Evolutionary conservation across 30 jellyfish, hydroid and myxozoan genomes (phyloP).

Genomic region (Aurelia aurita complex sp. Pacific): DNA sequence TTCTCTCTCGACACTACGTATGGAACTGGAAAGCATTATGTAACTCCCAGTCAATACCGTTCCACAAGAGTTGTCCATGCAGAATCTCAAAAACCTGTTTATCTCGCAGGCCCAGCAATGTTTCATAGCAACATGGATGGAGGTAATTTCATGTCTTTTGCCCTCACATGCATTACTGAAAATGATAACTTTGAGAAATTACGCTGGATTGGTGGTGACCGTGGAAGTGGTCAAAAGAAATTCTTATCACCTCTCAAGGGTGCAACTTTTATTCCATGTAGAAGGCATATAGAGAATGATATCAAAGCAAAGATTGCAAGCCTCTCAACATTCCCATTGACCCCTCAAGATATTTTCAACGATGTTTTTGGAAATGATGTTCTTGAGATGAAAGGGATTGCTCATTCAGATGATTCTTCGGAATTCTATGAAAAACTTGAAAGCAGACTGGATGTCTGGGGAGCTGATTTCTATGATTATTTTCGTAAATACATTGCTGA

Average conservation of each 20-base stretch:
- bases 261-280: slow-evolving; percentile 10
- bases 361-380: no score
- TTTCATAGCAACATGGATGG: not conserved
- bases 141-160: slow-evolving; percentile 9
- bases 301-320: not conserved
- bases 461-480: not conserved
- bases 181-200: slow-evolving; percentile 2
- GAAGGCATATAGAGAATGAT: slow-evolving; percentile 1
- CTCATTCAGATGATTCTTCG: not conserved
- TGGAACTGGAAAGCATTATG: slow-evolving; percentile 9
- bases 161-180: not conserved
- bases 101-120: not conserved
- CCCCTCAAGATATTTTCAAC: no score
- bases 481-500: slow-evolving; percentile 3
- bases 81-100: not conserved
- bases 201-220: slow-evolving; percentile 12
- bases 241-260: slow-evolving; percentile 6
- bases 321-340: no score
- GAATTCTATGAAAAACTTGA: slow-evolving; percentile 2
- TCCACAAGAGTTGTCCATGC: slow-evolving; percentile 4
- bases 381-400: not conserved
- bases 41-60: not conserved
- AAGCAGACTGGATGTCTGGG: slow-evolving; percentile 10
- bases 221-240: slow-evolving; percentile 10
- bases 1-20: slow-evolving; percentile 2